A percentile compares a stretch with the other conserved stretches of the same genome.
Evolutionary conservation across 2,888 invertebrate genomes (phyloP).

Genomic region (Schizotus pectinicornis): DNA sequence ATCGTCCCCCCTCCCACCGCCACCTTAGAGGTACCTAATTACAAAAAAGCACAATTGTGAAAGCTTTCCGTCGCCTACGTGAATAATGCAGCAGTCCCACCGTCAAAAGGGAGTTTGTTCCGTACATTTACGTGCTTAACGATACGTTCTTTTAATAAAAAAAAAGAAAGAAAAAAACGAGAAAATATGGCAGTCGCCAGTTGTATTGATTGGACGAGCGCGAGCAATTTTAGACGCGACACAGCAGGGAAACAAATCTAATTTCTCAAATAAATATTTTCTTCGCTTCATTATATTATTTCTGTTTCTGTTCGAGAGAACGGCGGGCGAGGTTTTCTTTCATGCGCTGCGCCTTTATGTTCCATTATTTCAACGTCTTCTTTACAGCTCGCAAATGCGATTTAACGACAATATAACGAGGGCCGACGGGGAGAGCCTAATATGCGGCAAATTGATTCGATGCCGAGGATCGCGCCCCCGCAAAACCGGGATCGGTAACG

Average conservation of each 20-base stretch:
- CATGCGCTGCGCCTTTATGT: constrained; percentile 48
- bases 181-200: constrained; percentile 49
- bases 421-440: constrained; percentile 3
- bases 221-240: constrained; percentile 52
- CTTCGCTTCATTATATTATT: constrained; percentile 60
- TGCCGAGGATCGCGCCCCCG: neutral
- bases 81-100: constrained; percentile 48
- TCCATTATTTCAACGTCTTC: constrained; percentile 47
- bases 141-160: constrained; percentile 53
- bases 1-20: constrained; percentile 26
- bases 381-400: constrained; percentile 48
- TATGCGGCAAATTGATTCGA: constrained; percentile 1
- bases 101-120: constrained; percentile 42
- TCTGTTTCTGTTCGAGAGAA: constrained; percentile 52
- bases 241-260: constrained; percentile 59
- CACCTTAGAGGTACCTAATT: constrained; percentile 30
- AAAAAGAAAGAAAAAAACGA: constrained; percentile 31
- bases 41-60: constrained; percentile 23
- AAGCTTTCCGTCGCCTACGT: constrained; percentile 40
- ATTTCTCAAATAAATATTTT: constrained; percentile 61
- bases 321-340: constrained; percentile 44
- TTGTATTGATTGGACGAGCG: constrained; percentile 52
- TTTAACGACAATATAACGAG: constrained; percentile 44
- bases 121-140: constrained; percentile 53
- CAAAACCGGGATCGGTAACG: neutral